Conservation (phyloP, 2,113 vertebrate genomes). For the Chamaetylas fuelleborni region DNA sequence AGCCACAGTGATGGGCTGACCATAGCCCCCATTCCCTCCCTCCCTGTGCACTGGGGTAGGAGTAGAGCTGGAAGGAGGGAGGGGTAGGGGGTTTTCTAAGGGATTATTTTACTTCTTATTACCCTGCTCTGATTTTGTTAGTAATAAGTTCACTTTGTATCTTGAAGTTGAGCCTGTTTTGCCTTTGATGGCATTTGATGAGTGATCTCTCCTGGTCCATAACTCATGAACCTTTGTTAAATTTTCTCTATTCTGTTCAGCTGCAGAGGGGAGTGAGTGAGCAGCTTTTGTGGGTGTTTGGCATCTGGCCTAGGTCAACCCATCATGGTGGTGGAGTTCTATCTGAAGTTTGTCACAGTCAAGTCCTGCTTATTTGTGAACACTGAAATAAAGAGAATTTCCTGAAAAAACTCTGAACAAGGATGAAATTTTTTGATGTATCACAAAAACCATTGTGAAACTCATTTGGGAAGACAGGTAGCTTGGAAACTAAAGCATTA, state of each 20-base stretch:
- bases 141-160: not conserved
- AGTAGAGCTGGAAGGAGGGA: not conserved
- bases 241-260: not conserved
- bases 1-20: rapidly evolving
- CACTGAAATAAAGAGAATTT: not conserved
- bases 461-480: not conserved
- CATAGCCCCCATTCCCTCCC: not conserved
- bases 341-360: not conserved
- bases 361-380: not conserved
- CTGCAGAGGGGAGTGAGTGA: not conserved
- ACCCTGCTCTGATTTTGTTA: not conserved
- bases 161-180: not conserved
- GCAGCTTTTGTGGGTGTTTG: not conserved
- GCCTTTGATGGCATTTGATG: not conserved
- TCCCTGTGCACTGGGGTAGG: not conserved
- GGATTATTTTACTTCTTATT: not conserved
- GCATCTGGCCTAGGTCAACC: not conserved
- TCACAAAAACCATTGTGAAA: not conserved
- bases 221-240: not conserved
- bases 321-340: not conserved
- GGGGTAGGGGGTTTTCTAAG: not conserved
- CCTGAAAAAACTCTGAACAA: not conserved
- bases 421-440: not conserved
- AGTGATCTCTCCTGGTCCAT: not conserved
- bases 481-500: not conserved